Conservation (phyloP, 2,113 vertebrate species). For the Phodopus roborovskii region DNA sequence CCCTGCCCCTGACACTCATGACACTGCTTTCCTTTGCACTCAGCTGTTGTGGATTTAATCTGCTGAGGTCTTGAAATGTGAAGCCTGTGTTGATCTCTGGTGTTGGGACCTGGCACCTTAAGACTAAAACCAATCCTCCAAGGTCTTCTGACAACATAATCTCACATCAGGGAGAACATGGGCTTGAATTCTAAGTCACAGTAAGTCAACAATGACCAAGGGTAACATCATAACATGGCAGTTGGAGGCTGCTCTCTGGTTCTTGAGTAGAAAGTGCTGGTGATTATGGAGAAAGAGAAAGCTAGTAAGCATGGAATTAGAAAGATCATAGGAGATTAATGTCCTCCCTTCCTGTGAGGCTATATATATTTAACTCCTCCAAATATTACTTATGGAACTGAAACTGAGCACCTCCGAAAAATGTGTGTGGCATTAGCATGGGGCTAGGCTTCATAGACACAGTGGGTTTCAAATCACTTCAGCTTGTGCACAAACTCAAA, state of each 20-base stretch:
- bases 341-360: not conserved
- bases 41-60: not conserved
- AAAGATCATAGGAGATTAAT: not conserved
- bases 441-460: not conserved
- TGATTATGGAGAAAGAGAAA: not conserved
- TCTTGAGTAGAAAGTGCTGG: not conserved
- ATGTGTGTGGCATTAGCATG: not conserved
- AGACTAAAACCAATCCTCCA: not conserved
- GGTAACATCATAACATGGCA: not conserved
- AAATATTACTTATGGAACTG: no score
- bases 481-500: not conserved
- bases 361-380: not conserved
- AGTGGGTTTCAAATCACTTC: not conserved
- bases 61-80: not conserved
- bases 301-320: no score
- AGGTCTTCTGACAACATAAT: not conserved
- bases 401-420: not conserved
- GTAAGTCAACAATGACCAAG: not conserved
- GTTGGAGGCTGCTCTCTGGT: not conserved
- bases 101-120: no score
- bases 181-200: not conserved
- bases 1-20: not conserved
- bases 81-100: not conserved
- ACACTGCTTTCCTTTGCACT: not conserved
- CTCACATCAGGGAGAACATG: not conserved